Percentiles rank a stretch among this genome's conserved stretches.
Evolutionary conservation across 2,113 vertebrate genomes (phyloP).

Genomic region (Lophius piscatorius): DNA sequence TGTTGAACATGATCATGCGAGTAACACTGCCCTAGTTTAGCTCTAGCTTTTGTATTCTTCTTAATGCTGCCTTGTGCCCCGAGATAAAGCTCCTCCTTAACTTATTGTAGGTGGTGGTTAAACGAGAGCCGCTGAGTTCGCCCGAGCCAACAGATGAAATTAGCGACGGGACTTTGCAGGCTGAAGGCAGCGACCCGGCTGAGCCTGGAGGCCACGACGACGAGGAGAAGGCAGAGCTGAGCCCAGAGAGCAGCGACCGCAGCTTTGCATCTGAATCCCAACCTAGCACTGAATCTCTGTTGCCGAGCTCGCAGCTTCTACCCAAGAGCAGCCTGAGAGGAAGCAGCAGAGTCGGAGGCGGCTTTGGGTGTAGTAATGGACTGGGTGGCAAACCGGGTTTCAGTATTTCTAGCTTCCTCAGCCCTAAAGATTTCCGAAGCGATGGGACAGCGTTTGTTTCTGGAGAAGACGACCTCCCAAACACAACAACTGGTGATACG

Average conservation of each 20-base stretch:
- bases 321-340: slow-evolving; percentile 80
- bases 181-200: slow-evolving; percentile 88
- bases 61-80: too few species aligned
- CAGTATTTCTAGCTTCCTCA: slow-evolving; percentile 89
- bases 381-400: slow-evolving; percentile 87
- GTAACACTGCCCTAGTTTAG: too few species aligned
- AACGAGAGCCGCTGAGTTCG: slow-evolving; percentile 92
- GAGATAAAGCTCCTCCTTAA: background rate
- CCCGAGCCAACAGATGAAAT: slow-evolving; percentile 92
- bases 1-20: too few species aligned
- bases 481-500: slow-evolving; percentile 89
- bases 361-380: slow-evolving; percentile 69
- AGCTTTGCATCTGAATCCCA: slow-evolving; percentile 91
- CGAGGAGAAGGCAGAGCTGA: slow-evolving; percentile 93
- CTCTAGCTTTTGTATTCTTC: too few species aligned
- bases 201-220: slow-evolving; percentile 79
- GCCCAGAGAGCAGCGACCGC: slow-evolving; percentile 93
- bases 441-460: slow-evolving; percentile 66
- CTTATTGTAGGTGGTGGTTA: slow-evolving; percentile 87
- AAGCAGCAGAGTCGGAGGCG: slow-evolving; percentile 7
- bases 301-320: slow-evolving; percentile 88
- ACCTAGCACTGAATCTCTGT: slow-evolving; percentile 89
- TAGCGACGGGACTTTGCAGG: slow-evolving; percentile 91
- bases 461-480: slow-evolving; percentile 87
- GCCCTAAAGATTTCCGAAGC: slow-evolving; percentile 80